A percentile compares a stretch with the other conserved stretches of the same genome.
phyloP scores from a whole-genome alignment of 2,888 invertebrate species.

The Eupeodes luniger region DNA sequence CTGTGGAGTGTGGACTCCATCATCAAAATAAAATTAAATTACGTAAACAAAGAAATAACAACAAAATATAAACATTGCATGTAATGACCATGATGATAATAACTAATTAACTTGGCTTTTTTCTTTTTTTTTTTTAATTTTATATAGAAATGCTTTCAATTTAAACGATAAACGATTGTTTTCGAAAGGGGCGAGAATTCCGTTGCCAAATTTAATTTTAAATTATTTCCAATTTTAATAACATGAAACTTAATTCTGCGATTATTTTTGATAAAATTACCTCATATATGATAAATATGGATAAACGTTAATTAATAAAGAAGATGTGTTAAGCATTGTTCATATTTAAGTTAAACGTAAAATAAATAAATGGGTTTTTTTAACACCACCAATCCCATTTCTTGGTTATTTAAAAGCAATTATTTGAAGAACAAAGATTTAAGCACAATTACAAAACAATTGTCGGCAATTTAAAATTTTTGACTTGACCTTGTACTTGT shows the following conservation, averaged over 20 bases:
- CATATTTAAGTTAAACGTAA: no score
- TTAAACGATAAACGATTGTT: constrained; percentile 17
- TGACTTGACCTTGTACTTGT: constrained; percentile 38
- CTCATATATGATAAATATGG: no score
- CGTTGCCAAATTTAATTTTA: constrained; percentile 12
- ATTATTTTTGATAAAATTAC: no score
- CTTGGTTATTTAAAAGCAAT: neutral
- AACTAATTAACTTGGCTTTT: constrained; percentile 37
- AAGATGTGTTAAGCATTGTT: no score
- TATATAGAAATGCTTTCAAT: constrained; percentile 36
- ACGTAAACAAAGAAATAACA: constrained; percentile 28
- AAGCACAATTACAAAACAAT: constrained; percentile 15
- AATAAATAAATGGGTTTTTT: no score
- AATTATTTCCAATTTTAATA: no score
- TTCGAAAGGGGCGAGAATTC: neutral
- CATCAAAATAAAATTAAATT: constrained; percentile 33
- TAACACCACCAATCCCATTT: no score
- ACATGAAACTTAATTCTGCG: no score
- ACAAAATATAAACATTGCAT: constrained; percentile 39
- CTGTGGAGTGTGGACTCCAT: constrained; percentile 24
- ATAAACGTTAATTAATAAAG: no score
- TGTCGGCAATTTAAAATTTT: constrained; percentile 18
- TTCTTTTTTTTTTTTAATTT: constrained; percentile 38
- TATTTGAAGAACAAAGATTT: constrained; percentile 9
- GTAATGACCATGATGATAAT: constrained; percentile 52